These are phyloP conservation scores for Eptesicus fuscus DNA, from an alignment of 2,113 vertebrate species.

Conservation along the genomic window DNA sequence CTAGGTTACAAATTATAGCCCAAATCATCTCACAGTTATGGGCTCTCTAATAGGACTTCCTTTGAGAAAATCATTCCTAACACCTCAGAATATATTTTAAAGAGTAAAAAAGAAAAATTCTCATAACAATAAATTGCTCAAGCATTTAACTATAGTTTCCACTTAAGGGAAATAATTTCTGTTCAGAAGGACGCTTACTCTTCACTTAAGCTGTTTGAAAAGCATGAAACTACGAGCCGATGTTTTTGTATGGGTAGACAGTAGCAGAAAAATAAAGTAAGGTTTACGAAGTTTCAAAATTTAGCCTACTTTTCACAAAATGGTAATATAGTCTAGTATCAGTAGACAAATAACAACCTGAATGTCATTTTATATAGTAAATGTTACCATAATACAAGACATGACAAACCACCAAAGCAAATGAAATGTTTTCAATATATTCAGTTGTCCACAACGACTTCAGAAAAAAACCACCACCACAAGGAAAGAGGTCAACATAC, in stretches of 20 bases:
- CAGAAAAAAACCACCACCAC: neutral
- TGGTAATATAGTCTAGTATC: neutral
- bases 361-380: slow-evolving; percentile 25
- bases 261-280: slow-evolving; percentile 1
- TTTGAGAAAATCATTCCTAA: slow-evolving; percentile 49
- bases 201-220: slow-evolving; percentile 27
- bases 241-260: neutral
- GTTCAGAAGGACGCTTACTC: neutral
- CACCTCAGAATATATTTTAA: slow-evolving; percentile 1
- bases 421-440: neutral
- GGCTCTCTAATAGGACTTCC: slow-evolving; percentile 53
- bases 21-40: slow-evolving; percentile 61
- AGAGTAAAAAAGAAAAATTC: slow-evolving; percentile 33
- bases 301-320: neutral
- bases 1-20: slow-evolving; percentile 59
- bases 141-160: slow-evolving; percentile 19
- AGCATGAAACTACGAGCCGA: neutral
- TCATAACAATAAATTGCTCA: slow-evolving; percentile 20
- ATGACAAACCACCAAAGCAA: neutral
- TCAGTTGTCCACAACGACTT: neutral
- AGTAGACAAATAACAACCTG: neutral
- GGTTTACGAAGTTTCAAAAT: slow-evolving; percentile 29
- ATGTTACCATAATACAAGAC: neutral
- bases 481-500: neutral
- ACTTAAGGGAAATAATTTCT: slow-evolving; percentile 52